Percentiles rank a stretch among this genome's conserved stretches.
Evolutionary conservation across 2,888 invertebrate genomes (phyloP).

Genomic region (Lasioglossum malachurum): DNA sequence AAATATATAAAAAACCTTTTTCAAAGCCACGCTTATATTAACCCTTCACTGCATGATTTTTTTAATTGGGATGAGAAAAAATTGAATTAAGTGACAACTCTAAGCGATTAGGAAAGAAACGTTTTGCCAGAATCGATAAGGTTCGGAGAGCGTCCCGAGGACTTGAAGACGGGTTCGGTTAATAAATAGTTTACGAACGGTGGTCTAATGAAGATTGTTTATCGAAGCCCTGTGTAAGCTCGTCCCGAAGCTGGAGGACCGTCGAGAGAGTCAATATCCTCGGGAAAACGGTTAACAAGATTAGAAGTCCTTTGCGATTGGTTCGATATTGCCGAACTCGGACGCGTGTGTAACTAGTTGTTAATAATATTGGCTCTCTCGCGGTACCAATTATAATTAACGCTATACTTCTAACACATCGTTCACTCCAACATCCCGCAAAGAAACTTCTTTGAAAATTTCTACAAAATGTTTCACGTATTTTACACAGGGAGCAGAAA

Average conservation of each 20-base stretch:
- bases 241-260: not conserved
- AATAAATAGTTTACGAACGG: not conserved
- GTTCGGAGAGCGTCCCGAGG: not conserved
- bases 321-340: not conserved
- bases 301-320: not conserved
- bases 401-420: not conserved
- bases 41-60: too few relatives aligned
- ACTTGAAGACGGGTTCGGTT: not conserved
- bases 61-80: too few relatives aligned
- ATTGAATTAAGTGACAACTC: not conserved
- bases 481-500: too few relatives aligned
- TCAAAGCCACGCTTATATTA: too few relatives aligned
- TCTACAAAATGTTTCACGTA: not conserved
- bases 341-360: not conserved
- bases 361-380: not conserved
- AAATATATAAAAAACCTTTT: too few relatives aligned
- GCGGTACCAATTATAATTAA: not conserved
- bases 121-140: not conserved
- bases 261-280: not conserved
- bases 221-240: not conserved
- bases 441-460: not conserved
- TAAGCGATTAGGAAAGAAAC: not conserved
- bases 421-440: not conserved
- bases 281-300: conserved; percentile 2
- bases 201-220: not conserved